These are phyloP conservation scores for Numenius arquata DNA, from an alignment of 2,113 vertebrate genomes.

Conservation along the genomic window DNA sequence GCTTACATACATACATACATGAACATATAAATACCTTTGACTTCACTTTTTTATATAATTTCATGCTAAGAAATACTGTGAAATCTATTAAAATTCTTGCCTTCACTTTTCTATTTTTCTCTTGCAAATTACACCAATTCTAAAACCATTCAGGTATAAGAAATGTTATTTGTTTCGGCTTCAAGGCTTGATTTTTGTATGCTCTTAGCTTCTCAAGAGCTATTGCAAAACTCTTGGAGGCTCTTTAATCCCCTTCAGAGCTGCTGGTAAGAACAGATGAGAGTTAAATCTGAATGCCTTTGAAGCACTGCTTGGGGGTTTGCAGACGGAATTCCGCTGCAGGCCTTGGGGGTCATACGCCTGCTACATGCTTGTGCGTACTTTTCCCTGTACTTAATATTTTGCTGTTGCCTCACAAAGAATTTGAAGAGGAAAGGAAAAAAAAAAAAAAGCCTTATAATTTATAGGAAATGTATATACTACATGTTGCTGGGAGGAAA, in stretches of 20 bases:
- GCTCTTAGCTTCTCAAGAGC: not conserved
- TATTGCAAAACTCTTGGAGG: not conserved
- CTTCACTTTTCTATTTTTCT: not conserved
- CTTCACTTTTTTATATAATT: not conserved
- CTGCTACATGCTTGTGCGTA: not conserved
- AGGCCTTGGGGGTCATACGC: not conserved
- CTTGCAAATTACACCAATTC: not conserved
- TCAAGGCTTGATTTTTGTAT: not conserved
- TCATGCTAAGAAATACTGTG: not conserved
- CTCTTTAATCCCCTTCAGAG: not conserved
- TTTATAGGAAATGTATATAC: constrained; percentile 11
- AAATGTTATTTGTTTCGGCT: not conserved
- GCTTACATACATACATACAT: not conserved
- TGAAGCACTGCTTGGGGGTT: not conserved
- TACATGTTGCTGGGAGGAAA: not conserved
- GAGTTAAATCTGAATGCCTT: not conserved
- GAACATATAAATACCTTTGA: not conserved
- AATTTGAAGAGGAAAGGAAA: not conserved
- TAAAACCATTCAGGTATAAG: not conserved
- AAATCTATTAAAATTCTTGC: not conserved
- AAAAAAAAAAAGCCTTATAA: not conserved
- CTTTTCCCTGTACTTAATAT: not conserved
- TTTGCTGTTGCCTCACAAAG: not conserved
- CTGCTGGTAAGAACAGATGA: not conserved
- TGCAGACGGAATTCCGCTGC: not conserved